These are phyloP conservation scores for Gymnothorax javanicus DNA, from an alignment of 2,797 vertebrate species.

Conservation along the genomic window DNA sequence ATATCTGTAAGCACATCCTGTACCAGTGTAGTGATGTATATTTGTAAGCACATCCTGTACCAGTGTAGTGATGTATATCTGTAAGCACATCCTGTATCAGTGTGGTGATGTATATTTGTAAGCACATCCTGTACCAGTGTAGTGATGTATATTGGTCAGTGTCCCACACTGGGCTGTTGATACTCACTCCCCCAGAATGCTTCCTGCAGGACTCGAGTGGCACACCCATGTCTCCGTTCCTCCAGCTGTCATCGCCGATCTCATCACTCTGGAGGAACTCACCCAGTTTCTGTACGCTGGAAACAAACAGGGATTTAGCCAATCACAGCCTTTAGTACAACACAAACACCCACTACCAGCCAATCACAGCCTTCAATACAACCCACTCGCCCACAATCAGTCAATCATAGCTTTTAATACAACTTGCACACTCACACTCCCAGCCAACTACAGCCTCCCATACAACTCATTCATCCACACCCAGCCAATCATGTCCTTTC, in stretches of 20 bases:
- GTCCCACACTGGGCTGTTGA: background rate
- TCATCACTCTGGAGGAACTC: slow-evolving; percentile 97
- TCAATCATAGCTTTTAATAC: slow-evolving; percentile 11
- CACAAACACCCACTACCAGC: background rate
- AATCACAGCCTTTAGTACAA: background rate
- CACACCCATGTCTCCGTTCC: slow-evolving; percentile 79
- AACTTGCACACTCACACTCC: background rate
- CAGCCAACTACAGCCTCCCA: too few relatives aligned
- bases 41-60: background rate
- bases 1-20: too few relatives aligned
- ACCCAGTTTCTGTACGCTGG: slow-evolving; percentile 92
- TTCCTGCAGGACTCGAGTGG: slow-evolving; percentile 86
- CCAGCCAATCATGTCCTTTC: background rate
- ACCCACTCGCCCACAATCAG: background rate
- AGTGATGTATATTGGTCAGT: background rate
- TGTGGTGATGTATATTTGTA: background rate
- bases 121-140: background rate
- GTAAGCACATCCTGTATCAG: background rate
- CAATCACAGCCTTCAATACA: background rate
- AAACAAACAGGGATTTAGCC: slow-evolving; percentile 35
- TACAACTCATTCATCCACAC: background rate
- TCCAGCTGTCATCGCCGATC: slow-evolving; percentile 93
- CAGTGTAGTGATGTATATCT: background rate
- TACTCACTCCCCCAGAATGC: slow-evolving; percentile 81
- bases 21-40: background rate